These are phyloP conservation scores for Anser cygnoides DNA, from an alignment of 2,113 vertebrate genomes.

Conservation along the genomic window DNA sequence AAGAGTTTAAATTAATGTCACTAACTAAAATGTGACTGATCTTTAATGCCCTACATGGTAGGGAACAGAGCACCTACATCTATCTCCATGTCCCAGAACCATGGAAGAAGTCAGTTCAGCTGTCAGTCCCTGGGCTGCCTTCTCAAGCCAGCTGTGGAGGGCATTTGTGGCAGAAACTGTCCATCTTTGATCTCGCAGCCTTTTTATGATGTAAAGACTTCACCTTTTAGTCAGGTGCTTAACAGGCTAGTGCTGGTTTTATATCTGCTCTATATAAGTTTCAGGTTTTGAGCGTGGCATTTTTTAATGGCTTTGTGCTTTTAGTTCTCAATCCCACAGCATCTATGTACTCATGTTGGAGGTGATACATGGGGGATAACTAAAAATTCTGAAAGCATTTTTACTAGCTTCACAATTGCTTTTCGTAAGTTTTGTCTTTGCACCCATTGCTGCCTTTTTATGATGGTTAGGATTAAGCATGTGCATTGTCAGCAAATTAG, in stretches of 20 bases:
- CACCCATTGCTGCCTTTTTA: slow-evolving; percentile 44
- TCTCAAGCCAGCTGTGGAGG: neutral
- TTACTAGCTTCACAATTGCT: slow-evolving; percentile 18
- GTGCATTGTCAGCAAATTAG: slow-evolving; percentile 57
- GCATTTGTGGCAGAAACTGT: neutral
- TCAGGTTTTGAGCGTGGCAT: neutral
- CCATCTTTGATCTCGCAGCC: neutral
- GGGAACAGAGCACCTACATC: neutral
- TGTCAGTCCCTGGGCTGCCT: neutral
- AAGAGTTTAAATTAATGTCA: slow-evolving; percentile 12
- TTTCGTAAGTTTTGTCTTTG: slow-evolving; percentile 47
- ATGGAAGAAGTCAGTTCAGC: neutral
- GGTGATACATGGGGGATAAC: neutral
- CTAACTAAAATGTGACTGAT: slow-evolving; percentile 3
- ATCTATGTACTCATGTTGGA: neutral
- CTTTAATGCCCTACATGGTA: neutral
- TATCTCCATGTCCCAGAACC: neutral
- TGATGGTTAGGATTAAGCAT: slow-evolving; percentile 55
- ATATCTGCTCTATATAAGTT: neutral
- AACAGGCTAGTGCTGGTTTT: neutral
- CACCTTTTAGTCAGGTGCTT: neutral
- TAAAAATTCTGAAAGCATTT: slow-evolving; percentile 23
- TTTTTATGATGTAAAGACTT: neutral
- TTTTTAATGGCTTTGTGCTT: neutral
- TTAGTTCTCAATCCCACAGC: neutral